Base-by-base conservation (phyloP, 2,797 vertebrate species). In the Urosaurus nigricauda region DNA sequence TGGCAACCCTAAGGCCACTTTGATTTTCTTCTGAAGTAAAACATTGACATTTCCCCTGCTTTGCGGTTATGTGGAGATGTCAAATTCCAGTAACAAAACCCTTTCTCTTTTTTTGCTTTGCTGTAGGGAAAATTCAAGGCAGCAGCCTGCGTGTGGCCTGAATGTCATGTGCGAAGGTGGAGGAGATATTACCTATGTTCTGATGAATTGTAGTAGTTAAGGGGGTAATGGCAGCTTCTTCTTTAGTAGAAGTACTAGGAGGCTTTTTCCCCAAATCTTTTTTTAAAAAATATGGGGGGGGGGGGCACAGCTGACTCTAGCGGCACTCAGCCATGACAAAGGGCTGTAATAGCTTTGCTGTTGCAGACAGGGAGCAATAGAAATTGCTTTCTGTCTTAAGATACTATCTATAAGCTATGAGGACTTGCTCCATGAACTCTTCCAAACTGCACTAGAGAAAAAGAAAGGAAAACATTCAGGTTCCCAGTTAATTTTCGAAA, bases 171-270 rank as follows among this genome's bases (percentile, higher is more conserved):
- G 68, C 26, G 32, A 88, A 78, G 74, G 37, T n/a, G 32, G 35
- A 88, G 51, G 58, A 68, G 40, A 68, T 35, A 37, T 29, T 83
- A 88, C n/a, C 5, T 40, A 47, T 79, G 24, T 65, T 77, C 70
- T 88, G 88, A 89, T 89, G 70, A 81, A 89, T 82, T 81, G 68
- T 65, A 56, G 74, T 89, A n/a, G 71, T 75, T 85, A 85, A 86
- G 32, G 29, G n/a, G 26, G 29, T 89, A 56, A 81, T 53, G 43
- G 43, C 68, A 53, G 71, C 68, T 89, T 70, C 58, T 43, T 81
- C 68, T 75, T 82, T 85, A 43, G 40, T n/a, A 63, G 24, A 74
- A 85, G 24, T 81, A n/a, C 26, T 13, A 74, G 88, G 43, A 63
- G 58, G 17, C 80, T 81, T 85, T 73, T 21, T 73, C 35, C 51